A percentile compares a stretch with the other conserved stretches of the same genome.
phyloP scores from a whole-genome alignment of 2,113 vertebrate genomes.

The Protobothrops mucrosquamatus region DNA sequence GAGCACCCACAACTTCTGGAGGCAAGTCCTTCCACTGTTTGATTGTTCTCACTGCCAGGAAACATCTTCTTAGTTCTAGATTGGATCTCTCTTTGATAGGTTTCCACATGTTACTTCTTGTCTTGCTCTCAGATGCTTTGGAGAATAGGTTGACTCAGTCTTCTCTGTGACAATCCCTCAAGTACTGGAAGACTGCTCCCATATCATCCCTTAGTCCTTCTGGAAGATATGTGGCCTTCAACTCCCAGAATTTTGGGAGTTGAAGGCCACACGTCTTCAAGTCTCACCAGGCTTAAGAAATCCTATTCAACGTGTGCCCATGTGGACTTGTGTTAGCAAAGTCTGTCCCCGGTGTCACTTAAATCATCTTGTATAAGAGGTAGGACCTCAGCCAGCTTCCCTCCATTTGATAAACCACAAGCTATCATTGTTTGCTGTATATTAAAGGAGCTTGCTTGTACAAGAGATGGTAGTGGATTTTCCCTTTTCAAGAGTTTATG shows the following conservation, averaged over 20 bases:
- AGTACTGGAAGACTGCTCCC: too few species aligned
- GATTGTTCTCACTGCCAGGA: too few species aligned
- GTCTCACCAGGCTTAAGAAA: not conserved
- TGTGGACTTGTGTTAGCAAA: constrained; percentile 7
- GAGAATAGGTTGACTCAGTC: too few species aligned
- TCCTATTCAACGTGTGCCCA: not conserved
- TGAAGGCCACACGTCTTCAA: not conserved
- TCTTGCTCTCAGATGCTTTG: too few species aligned
- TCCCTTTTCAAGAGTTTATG: not conserved
- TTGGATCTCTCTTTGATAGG: too few species aligned
- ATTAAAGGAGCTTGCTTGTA: not conserved
- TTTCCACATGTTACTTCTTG: too few species aligned
- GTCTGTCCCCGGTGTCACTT: constrained; percentile 22
- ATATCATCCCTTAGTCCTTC: too few species aligned
- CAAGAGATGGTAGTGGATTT: not conserved
- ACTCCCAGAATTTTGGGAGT: not conserved
- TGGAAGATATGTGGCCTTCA: not conserved
- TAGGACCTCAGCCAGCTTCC: constrained; percentile 3
- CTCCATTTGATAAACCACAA: not conserved
- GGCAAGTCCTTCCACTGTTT: too few species aligned
- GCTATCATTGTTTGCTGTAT: not conserved
- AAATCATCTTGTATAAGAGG: constrained; percentile 40
- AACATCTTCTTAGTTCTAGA: too few species aligned
- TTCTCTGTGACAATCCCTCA: too few species aligned
- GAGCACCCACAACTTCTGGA: too few species aligned